A percentile compares a stretch with the other conserved stretches of the same genome.
phyloP scores from a whole-genome alignment of 1,140 invertebrate genomes.

The Trialeurodes vaporariorum region DNA sequence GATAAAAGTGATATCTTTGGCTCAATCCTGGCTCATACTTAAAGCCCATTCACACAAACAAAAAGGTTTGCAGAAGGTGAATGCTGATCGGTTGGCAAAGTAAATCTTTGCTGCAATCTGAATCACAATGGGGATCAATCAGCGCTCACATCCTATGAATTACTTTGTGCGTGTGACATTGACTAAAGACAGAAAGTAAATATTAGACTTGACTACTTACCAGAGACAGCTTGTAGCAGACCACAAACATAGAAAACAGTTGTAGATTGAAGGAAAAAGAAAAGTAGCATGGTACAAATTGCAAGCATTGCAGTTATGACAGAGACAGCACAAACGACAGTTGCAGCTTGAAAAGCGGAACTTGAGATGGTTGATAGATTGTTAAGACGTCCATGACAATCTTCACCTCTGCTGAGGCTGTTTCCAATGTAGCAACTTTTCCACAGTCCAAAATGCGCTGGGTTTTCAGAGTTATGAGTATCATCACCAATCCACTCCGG shows the following conservation, averaged over 20 bases:
- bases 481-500: constrained; percentile 76
- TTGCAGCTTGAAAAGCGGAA: constrained; percentile 65
- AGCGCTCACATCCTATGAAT: too few relatives aligned
- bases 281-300: constrained; percentile 78
- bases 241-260: constrained; percentile 87
- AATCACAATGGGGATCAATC: too few relatives aligned
- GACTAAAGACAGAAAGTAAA: too few relatives aligned
- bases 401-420: constrained; percentile 38
- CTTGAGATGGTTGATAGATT: constrained; percentile 72
- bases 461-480: constrained; percentile 62
- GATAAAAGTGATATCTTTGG: too few relatives aligned
- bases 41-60: too few relatives aligned
- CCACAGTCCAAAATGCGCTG: constrained; percentile 88
- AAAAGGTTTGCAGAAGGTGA: too few relatives aligned
- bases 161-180: too few relatives aligned
- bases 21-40: too few relatives aligned
- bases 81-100: too few relatives aligned
- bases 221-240: constrained; percentile 85
- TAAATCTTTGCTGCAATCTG: too few relatives aligned
- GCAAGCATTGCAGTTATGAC: constrained; percentile 73
- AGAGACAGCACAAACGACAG: constrained; percentile 75
- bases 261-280: constrained; percentile 88
- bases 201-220: too few relatives aligned
- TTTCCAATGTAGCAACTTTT: constrained; percentile 53
- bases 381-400: constrained; percentile 70